phyloP scores from a whole-genome alignment of 2,113 vertebrate genomes.

The Amblyornis subalaris region DNA sequence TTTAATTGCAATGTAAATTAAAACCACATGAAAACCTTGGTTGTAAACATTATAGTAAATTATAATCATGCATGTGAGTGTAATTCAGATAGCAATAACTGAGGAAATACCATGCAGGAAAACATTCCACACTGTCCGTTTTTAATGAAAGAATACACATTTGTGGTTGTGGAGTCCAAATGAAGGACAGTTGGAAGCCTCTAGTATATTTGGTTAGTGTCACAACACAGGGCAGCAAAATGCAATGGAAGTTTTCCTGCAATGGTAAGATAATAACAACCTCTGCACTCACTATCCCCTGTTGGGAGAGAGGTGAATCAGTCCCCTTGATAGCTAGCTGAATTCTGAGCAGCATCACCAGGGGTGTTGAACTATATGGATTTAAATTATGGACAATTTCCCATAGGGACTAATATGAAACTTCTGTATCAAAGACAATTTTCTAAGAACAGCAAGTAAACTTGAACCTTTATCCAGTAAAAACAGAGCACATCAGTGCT shows the following conservation, averaged over 20 bases:
- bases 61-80: slow-evolving; percentile 53
- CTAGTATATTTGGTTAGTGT: slow-evolving; percentile 4
- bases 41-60: slow-evolving; percentile 63
- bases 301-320: slow-evolving; percentile 31
- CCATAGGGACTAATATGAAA: background rate
- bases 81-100: slow-evolving; percentile 49
- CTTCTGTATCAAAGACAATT: slow-evolving; percentile 3
- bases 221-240: slow-evolving; percentile 5
- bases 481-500: background rate
- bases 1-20: slow-evolving; percentile 57
- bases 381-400: slow-evolving; percentile 39
- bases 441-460: slow-evolving; percentile 13
- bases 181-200: background rate
- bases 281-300: slow-evolving; percentile 25
- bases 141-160: slow-evolving; percentile 32
- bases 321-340: slow-evolving; percentile 10
- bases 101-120: slow-evolving; percentile 41
- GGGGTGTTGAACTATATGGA: slow-evolving; percentile 17
- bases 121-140: slow-evolving; percentile 16
- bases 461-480: background rate
- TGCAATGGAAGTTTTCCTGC: slow-evolving; percentile 22
- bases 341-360: slow-evolving; percentile 20
- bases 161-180: slow-evolving; percentile 24
- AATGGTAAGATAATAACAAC: slow-evolving; percentile 30
- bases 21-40: slow-evolving; percentile 51